A percentile compares a stretch with the other conserved stretches of the same genome.
Evolutionary conservation across 2,797 vertebrate species (phyloP).

Genomic region (Chelidonichthys spinosus): DNA sequence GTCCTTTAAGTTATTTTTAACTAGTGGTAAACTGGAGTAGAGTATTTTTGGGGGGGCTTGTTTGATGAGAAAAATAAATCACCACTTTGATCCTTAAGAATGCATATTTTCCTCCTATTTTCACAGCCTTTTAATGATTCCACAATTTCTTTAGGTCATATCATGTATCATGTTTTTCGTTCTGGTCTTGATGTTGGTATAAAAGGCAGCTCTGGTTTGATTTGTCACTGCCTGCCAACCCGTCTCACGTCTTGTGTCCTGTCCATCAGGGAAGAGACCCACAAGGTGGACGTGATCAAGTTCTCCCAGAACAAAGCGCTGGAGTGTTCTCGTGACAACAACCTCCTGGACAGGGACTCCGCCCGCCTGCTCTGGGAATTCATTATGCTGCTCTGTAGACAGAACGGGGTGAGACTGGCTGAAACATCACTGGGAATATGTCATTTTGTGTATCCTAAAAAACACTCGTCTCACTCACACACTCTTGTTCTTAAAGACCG

Average conservation of each 20-base stretch:
- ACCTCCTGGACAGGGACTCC: constrained; percentile 93
- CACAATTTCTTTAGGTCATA: background rate
- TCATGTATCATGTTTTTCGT: background rate
- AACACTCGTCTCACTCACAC: background rate
- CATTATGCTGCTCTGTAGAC: constrained; percentile 93
- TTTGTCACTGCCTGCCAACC: background rate
- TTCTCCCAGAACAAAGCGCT: constrained; percentile 95
- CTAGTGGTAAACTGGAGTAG: background rate
- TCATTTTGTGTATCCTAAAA: constrained; percentile 3
- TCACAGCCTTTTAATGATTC: background rate
- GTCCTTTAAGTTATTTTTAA: background rate
- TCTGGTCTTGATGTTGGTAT: background rate
- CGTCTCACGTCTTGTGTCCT: constrained; percentile 1
- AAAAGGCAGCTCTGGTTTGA: background rate
- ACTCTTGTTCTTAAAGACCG: constrained; percentile 84
- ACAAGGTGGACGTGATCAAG: constrained; percentile 98
- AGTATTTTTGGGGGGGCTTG: background rate
- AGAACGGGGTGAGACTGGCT: constrained; percentile 90
- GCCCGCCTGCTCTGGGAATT: constrained; percentile 96
- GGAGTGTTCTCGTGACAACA: constrained; percentile 89
- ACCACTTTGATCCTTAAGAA: background rate
- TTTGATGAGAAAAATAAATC: background rate
- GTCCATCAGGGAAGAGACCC: constrained; percentile 92
- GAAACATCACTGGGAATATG: background rate
- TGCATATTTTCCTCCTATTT: background rate